These are phyloP conservation scores for Vanessa atalanta DNA, from an alignment of 1,140 invertebrate genomes.

Conservation along the genomic window DNA sequence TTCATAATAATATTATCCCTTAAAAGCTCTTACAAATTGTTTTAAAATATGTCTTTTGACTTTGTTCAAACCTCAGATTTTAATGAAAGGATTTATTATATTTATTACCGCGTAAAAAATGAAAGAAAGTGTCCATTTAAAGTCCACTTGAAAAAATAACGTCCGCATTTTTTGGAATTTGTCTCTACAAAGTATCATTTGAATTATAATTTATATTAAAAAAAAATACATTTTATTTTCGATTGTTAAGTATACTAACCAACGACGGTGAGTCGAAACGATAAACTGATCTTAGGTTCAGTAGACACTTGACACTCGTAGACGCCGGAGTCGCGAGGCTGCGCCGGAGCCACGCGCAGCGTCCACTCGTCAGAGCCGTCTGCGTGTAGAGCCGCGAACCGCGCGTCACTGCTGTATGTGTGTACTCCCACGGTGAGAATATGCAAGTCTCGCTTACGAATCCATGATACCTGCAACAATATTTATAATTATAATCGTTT, in stretches of 20 bases:
- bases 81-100: too few relatives aligned
- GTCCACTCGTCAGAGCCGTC: slow-evolving; percentile 94
- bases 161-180: too few relatives aligned
- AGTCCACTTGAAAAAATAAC: too few relatives aligned
- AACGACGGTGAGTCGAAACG: slow-evolving; percentile 90
- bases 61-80: too few relatives aligned
- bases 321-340: slow-evolving; percentile 86
- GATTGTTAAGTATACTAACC: slow-evolving; percentile 82
- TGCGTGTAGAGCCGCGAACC: slow-evolving; percentile 90
- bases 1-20: too few relatives aligned
- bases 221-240: too few relatives aligned
- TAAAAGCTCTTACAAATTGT: too few relatives aligned
- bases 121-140: too few relatives aligned
- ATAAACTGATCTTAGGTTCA: slow-evolving; percentile 91
- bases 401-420: slow-evolving; percentile 88
- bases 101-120: too few relatives aligned
- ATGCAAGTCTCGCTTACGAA: slow-evolving; percentile 87
- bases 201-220: too few relatives aligned
- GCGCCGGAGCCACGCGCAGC: slow-evolving; percentile 89
- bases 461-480: slow-evolving; percentile 86
- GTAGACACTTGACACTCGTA: slow-evolving; percentile 95
- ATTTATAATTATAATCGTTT: background rate
- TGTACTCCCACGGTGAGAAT: slow-evolving; percentile 87
- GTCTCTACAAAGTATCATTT: too few relatives aligned
- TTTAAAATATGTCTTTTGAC: too few relatives aligned